Conservation (phyloP, 2,797 vertebrate genomes). For the Antrozous pallidus region DNA sequence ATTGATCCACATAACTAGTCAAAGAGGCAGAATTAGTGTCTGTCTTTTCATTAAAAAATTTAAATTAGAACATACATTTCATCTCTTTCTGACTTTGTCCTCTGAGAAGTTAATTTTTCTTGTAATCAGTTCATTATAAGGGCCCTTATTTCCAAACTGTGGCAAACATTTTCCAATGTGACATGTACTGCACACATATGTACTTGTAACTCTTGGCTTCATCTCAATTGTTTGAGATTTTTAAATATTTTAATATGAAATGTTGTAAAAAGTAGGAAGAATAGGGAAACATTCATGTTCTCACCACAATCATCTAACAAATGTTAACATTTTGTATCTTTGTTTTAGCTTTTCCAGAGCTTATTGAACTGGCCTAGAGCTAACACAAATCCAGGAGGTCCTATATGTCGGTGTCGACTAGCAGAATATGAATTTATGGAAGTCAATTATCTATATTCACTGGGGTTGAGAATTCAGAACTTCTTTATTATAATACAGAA, state of each 20-base stretch:
- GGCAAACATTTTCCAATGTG: background rate
- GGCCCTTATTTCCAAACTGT: background rate
- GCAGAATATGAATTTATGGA: background rate
- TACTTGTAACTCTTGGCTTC: slow-evolving; percentile 37
- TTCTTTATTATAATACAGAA: background rate
- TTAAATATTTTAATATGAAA: slow-evolving; percentile 43
- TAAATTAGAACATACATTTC: background rate
- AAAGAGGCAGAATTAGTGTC: background rate
- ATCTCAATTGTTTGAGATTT: slow-evolving; percentile 14
- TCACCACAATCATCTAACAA: slow-evolving; percentile 23
- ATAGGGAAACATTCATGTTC: slow-evolving; percentile 57
- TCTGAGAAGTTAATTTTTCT: background rate
- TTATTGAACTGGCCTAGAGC: background rate
- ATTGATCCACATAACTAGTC: background rate
- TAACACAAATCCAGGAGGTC: background rate
- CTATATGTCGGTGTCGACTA: background rate
- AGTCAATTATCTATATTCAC: background rate
- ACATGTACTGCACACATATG: background rate
- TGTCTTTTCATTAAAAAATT: background rate
- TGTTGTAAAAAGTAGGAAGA: slow-evolving; percentile 51
- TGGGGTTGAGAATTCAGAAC: background rate
- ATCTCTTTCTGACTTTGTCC: background rate
- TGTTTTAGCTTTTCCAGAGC: background rate
- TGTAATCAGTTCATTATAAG: background rate
- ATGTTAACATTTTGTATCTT: slow-evolving; percentile 41